A percentile compares a stretch with the other conserved stretches of the same genome.
These are phyloP conservation scores for Diadema setosum DNA, from an alignment of 35 echinoderm and acorn worm genomes.

Conservation along the genomic window DNA sequence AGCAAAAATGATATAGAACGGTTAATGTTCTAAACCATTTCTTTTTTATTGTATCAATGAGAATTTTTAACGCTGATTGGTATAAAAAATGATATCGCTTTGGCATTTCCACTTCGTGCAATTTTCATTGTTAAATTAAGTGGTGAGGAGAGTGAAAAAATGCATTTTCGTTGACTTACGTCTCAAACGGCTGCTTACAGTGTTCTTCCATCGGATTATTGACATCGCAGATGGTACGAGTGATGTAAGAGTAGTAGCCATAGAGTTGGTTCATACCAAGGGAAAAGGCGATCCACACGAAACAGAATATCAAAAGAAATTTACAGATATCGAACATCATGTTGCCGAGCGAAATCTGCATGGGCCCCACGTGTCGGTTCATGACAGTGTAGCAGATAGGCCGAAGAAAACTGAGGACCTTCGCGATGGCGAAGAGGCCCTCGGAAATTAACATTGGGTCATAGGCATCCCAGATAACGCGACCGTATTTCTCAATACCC, in stretches of 20 bases:
- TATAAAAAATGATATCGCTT: no score
- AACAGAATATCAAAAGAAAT: slow-evolving; percentile 95
- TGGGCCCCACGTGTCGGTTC: slow-evolving; percentile 94
- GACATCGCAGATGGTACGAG: neutral
- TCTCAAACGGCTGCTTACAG: slow-evolving; percentile 75
- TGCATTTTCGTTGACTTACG: no score
- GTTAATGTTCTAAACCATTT: no score
- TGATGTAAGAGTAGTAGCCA: slow-evolving; percentile 74
- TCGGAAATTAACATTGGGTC: slow-evolving; percentile 86
- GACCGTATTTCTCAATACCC: neutral
- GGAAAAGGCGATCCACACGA: slow-evolving; percentile 98
- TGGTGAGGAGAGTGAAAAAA: no score
- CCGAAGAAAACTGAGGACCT: slow-evolving; percentile 90
- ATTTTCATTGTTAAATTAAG: no score
- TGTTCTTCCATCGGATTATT: slow-evolving; percentile 31
- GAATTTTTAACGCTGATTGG: no score
- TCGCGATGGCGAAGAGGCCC: slow-evolving; percentile 91
- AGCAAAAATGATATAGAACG: no score
- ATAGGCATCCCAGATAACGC: slow-evolving; percentile 52
- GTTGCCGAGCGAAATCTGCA: slow-evolving; percentile 96
- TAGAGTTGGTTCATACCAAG: slow-evolving; percentile 97
- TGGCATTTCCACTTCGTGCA: no score
- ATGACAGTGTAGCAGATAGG: slow-evolving; percentile 90
- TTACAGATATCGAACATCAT: slow-evolving; percentile 99
- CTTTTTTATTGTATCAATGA: neutral